These are phyloP conservation scores for Saguinus oedipus DNA, from an alignment of 2,797 vertebrate species.

Conservation along the genomic window DNA sequence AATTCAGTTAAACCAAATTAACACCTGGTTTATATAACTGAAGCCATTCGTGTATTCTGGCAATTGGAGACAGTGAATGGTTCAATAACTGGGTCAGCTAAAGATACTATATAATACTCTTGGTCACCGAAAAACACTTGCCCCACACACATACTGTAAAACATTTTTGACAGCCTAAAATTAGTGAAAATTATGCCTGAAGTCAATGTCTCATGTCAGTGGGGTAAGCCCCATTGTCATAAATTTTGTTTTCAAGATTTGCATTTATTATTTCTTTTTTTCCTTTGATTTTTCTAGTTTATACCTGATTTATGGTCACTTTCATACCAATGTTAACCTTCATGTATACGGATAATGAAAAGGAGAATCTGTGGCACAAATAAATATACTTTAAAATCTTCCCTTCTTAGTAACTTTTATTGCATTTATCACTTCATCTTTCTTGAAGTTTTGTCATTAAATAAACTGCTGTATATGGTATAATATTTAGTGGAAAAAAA, in stretches of 20 bases:
- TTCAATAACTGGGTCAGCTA: slow-evolving; percentile 38
- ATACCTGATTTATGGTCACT: neutral
- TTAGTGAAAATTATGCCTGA: slow-evolving; percentile 33
- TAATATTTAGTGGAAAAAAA: neutral
- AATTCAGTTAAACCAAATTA: slow-evolving; percentile 1
- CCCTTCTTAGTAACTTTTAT: neutral
- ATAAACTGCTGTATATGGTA: neutral
- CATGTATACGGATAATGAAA: neutral
- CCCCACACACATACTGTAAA: neutral
- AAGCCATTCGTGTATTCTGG: slow-evolving; percentile 41
- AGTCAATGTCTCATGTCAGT: neutral
- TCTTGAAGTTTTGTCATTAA: neutral
- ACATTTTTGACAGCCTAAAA: neutral
- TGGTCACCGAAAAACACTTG: neutral
- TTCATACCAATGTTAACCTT: neutral
- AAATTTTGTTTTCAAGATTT: neutral
- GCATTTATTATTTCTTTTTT: neutral
- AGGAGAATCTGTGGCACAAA: neutral
- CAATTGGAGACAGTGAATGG: neutral
- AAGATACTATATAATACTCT: neutral
- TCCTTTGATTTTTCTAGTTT: neutral
- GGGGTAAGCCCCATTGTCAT: neutral
- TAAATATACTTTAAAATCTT: neutral
- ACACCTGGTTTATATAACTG: slow-evolving; percentile 3
- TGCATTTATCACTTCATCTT: neutral